Conservation (phyloP, 2,797 vertebrate species). For the Ibycter americanus region DNA sequence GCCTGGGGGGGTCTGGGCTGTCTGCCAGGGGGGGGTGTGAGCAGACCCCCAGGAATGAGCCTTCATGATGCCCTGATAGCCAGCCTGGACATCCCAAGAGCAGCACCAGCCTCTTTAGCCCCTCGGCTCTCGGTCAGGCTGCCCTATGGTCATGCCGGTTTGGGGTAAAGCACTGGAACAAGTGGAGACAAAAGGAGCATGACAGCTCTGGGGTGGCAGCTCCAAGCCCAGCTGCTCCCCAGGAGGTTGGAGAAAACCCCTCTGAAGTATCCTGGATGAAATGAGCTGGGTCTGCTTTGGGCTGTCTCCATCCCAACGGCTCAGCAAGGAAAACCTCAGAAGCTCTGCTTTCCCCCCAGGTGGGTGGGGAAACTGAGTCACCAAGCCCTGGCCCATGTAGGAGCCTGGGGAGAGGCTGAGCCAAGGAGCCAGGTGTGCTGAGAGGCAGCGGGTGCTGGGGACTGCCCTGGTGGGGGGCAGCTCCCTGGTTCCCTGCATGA, state of each 20-base stretch:
- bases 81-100: background rate
- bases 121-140: background rate
- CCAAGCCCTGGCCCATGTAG: background rate
- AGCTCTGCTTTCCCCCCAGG: background rate
- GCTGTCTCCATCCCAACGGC: background rate
- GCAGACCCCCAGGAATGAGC: background rate
- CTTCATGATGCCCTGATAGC: background rate
- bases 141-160: fast-evolving
- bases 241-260: background rate
- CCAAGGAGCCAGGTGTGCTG: background rate
- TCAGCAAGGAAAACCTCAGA: background rate
- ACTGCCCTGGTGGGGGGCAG: background rate
- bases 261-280: background rate
- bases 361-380: background rate
- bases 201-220: background rate
- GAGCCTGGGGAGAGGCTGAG: background rate
- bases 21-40: fast-evolving
- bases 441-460: fast-evolving
- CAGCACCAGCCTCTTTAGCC: fast-evolving
- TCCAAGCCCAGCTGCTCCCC: background rate
- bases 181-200: background rate
- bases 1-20: background rate
- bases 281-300: background rate
- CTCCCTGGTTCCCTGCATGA: background rate
- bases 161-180: background rate